A percentile compares a stretch with the other conserved stretches of the same genome.
These are phyloP conservation scores for Harpalus rufipes DNA, from an alignment of 2,888 invertebrate genomes.

Conservation along the genomic window DNA sequence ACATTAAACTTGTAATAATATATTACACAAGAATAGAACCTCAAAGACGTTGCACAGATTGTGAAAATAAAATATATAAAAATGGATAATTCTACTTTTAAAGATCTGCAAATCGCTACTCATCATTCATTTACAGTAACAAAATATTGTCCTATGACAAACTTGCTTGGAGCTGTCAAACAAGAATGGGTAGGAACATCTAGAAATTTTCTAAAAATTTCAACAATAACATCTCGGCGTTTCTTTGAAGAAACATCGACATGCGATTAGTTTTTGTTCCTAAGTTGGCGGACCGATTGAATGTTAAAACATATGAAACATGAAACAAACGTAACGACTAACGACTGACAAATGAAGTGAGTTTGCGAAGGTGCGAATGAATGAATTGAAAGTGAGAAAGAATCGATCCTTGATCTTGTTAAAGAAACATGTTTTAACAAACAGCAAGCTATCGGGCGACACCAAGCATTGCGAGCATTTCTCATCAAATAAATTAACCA, in stretches of 20 bases:
- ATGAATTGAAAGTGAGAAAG: slow-evolving; percentile 13
- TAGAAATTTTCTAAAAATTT: slow-evolving; percentile 53
- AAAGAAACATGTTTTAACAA: slow-evolving; percentile 33
- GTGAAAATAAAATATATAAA: slow-evolving; percentile 62
- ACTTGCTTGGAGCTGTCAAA: slow-evolving; percentile 49
- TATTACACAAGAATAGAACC: slow-evolving; percentile 66
- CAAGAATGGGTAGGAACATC: slow-evolving; percentile 58
- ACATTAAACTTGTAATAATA: slow-evolving; percentile 67
- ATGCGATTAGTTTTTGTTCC: slow-evolving; percentile 41
- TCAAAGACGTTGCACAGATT: slow-evolving; percentile 59
- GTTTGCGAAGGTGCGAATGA: slow-evolving; percentile 41
- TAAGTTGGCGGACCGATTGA: slow-evolving; percentile 36
- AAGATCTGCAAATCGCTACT: slow-evolving; percentile 47
- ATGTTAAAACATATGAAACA: slow-evolving; percentile 6
- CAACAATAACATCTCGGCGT: slow-evolving; percentile 20
- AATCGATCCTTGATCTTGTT: slow-evolving; percentile 39
- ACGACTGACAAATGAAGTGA: slow-evolving; percentile 53
- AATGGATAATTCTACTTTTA: slow-evolving; percentile 49
- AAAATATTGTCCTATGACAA: slow-evolving; percentile 60
- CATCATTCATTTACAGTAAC: slow-evolving; percentile 61
- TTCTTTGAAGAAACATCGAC: slow-evolving; percentile 54
- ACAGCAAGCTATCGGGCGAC: slow-evolving; percentile 59
- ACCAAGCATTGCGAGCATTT: slow-evolving; percentile 46
- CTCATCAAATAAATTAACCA: slow-evolving; percentile 56
- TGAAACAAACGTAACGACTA: slow-evolving; percentile 15